phyloP scores from a whole-genome alignment of 2,113 vertebrate genomes.

The Malurus cyaneus region DNA sequence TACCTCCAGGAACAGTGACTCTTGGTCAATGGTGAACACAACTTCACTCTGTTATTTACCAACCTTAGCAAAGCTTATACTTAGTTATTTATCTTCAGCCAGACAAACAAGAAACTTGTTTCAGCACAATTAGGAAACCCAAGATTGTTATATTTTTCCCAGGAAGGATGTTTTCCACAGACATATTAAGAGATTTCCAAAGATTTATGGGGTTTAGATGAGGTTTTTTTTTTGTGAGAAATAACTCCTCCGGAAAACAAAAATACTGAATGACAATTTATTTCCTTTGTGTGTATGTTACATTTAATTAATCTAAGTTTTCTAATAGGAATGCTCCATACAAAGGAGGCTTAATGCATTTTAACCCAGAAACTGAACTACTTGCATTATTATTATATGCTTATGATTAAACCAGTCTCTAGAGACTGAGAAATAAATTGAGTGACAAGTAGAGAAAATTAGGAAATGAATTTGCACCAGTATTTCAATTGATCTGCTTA shows the following conservation, averaged over 20 bases:
- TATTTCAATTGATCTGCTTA: background rate
- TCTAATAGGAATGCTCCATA: background rate
- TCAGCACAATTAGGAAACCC: background rate
- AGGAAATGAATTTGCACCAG: background rate
- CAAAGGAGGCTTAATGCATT: background rate
- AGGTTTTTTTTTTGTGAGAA: background rate
- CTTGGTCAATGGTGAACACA: background rate
- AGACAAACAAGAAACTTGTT: background rate
- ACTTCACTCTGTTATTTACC: background rate
- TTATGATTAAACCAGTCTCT: background rate
- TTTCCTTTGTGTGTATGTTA: background rate
- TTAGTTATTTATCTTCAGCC: background rate
- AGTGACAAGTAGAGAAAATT: slow-evolving; percentile 13
- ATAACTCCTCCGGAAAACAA: background rate
- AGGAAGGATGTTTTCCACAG: background rate
- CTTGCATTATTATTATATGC: background rate
- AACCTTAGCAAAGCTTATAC: background rate
- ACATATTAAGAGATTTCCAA: background rate
- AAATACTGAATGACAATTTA: background rate
- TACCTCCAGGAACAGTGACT: background rate
- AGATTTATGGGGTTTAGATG: background rate
- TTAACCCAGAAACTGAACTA: slow-evolving; percentile 5
- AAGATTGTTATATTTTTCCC: background rate
- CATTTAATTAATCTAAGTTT: background rate
- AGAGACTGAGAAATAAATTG: slow-evolving; percentile 19